phyloP scores from a whole-genome alignment of 2,113 vertebrate genomes.

The Heterocephalus glaber region DNA sequence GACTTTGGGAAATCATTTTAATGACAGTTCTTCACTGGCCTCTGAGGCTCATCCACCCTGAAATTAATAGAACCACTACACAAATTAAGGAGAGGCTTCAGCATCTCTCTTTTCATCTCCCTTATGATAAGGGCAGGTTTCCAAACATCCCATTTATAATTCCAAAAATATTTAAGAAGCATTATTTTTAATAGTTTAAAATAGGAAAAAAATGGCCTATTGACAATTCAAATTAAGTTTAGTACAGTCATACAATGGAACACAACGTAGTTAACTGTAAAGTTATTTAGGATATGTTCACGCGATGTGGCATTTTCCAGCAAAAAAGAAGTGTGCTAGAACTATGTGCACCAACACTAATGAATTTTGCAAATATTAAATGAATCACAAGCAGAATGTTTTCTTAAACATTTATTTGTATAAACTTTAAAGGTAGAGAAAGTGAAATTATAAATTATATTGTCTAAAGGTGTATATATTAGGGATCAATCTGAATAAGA shows the following conservation, averaged over 20 bases:
- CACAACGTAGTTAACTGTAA: not conserved
- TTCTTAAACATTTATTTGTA: not conserved
- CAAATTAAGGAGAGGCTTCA: not conserved
- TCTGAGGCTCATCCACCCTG: not conserved
- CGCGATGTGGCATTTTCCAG: not conserved
- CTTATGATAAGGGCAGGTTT: not conserved
- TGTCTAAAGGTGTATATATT: not conserved
- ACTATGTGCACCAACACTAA: not conserved
- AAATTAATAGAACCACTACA: not conserved
- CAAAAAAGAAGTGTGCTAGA: not conserved
- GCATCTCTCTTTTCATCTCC: not conserved
- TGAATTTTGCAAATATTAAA: not conserved
- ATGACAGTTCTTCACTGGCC: not conserved
- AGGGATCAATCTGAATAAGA: not conserved
- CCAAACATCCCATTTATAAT: not conserved
- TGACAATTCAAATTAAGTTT: slow-evolving; percentile 4
- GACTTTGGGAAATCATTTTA: not conserved
- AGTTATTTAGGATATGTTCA: not conserved
- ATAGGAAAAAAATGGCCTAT: not conserved
- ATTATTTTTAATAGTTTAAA: not conserved
- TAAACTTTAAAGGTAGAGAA: not conserved
- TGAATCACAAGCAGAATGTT: not conserved
- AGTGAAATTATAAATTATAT: not conserved
- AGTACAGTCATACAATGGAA: not conserved
- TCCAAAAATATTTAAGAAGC: not conserved